Evolutionary conservation across 2,888 invertebrate genomes (phyloP).

Genomic region (Mesochorus sp.): DNA sequence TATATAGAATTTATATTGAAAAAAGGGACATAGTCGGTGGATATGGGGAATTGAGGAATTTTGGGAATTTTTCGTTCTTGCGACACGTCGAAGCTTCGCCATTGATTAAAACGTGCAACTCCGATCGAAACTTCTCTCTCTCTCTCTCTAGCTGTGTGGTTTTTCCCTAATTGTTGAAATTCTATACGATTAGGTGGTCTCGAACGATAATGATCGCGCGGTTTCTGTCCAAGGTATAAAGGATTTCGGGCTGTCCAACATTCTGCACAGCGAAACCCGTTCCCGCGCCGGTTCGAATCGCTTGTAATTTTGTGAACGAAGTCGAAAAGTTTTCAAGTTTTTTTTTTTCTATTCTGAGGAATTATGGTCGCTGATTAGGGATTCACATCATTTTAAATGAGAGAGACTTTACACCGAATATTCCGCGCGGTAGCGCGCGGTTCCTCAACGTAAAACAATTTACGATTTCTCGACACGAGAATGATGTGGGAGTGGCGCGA

Average conservation of each 20-base stretch:
- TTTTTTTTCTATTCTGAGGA: background rate
- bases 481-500: slow-evolving; percentile 54
- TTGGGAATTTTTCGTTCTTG: slow-evolving; percentile 52
- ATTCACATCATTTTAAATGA: background rate
- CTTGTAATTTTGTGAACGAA: background rate
- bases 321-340: background rate
- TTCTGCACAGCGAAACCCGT: no score
- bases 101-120: slow-evolving; percentile 62
- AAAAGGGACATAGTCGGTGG: slow-evolving; percentile 28
- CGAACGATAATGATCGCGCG: slow-evolving; percentile 32
- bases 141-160: no score
- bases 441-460: slow-evolving; percentile 51
- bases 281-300: background rate
- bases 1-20: background rate
- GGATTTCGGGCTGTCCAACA: background rate
- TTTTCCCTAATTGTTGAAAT: slow-evolving; percentile 59
- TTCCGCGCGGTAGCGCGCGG: slow-evolving; percentile 29
- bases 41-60: slow-evolving; percentile 52
- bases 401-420: background rate
- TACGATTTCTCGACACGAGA: slow-evolving; percentile 56
- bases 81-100: slow-evolving; percentile 6
- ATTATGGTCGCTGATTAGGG: no score
- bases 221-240: slow-evolving; percentile 27
- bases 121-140: slow-evolving; percentile 43
- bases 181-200: slow-evolving; percentile 46